These are phyloP conservation scores for Drosophila rubida DNA, from an alignment of 2,888 invertebrate species.

Conservation along the genomic window DNA sequence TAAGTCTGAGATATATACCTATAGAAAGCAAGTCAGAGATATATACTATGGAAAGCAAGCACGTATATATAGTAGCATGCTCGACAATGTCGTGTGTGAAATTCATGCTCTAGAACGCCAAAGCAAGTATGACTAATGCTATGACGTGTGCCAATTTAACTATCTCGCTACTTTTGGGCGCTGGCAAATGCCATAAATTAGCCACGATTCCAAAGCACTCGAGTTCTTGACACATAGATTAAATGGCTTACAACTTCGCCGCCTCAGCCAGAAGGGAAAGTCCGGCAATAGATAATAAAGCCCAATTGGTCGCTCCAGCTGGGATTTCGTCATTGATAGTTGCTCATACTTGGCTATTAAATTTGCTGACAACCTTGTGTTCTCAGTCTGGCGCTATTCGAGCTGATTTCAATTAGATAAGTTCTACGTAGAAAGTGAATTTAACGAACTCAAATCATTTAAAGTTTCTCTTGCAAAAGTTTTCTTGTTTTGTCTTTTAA, in stretches of 20 bases:
- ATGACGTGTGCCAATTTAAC: slow-evolving; percentile 51
- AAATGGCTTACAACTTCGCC: slow-evolving; percentile 41
- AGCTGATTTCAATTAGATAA: slow-evolving; percentile 19
- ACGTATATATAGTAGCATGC: no score
- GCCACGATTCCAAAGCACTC: slow-evolving; percentile 11
- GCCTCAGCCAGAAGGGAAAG: slow-evolving; percentile 5
- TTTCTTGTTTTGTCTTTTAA: no score
- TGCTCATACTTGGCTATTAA: slow-evolving; percentile 34
- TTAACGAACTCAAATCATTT: background rate
- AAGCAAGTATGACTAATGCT: slow-evolving; percentile 60
- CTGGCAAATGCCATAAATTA: slow-evolving; percentile 51
- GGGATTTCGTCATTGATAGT: slow-evolving; percentile 50
- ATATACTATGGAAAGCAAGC: no score
- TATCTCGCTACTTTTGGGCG: slow-evolving; percentile 26
- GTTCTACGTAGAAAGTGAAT: background rate
- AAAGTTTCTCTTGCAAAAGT: slow-evolving; percentile 6
- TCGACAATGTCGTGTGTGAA: no score
- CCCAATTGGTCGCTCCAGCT: slow-evolving; percentile 55
- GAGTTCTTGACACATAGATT: slow-evolving; percentile 37
- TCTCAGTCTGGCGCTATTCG: background rate
- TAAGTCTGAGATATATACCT: no score
- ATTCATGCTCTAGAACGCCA: background rate
- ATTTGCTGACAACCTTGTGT: slow-evolving; percentile 1
- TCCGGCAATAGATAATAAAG: slow-evolving; percentile 37
- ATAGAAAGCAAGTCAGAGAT: no score